Evolutionary conservation across 1,140 invertebrate species (phyloP), one percentile per base, ranked within the genome.

Genomic region (Drosophila seguyi): DNA sequence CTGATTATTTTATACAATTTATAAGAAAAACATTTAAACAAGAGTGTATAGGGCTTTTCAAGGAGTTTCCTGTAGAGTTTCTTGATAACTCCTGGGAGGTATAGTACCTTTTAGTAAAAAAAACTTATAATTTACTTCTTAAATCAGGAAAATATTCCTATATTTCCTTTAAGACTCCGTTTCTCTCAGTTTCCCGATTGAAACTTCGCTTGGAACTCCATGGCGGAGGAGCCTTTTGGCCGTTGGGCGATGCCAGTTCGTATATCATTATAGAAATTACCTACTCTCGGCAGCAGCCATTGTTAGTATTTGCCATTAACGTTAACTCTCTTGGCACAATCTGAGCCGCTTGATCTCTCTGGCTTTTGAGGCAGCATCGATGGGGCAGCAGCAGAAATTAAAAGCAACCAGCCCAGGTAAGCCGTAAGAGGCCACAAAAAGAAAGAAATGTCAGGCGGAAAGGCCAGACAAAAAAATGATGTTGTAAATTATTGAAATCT

Each of bases 211-310:
- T 56, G 58, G 36, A 14, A 62, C 41, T 75, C 57, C 39, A n/a
- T n/a, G 48, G 50, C 44, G 27, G 44, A 60, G 80, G 53, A 75
- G 83, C 66, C 75, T 73, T 73, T 76, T 77, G 85, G 68, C 85
- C 68, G 81, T 58, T 68, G 85, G 77, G 82, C 75, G 77, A 74
- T 84, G 79, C 84, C 78, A 91, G 87, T 90, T 87, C 87, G 86
- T 91, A 90, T 90, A 90, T 90, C 87, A 90, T 90, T 90, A 86
- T 86, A 90, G 87, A 90, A 90, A 90, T 90, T 90, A 90, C 84
- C 84, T 85, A 90, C 76, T 88, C 86, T 79, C 68, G 62, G 74
- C 53, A 63, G 57, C 77, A 76, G 79, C 84, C 84, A 88, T 88
- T 88, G 84, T 88, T 88, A 88, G 84, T 81, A 85, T 79, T 88